A percentile compares a stretch with the other conserved stretches of the same genome.
phyloP scores from a whole-genome alignment of 2,888 invertebrate species.

The Cordilura impudica region DNA sequence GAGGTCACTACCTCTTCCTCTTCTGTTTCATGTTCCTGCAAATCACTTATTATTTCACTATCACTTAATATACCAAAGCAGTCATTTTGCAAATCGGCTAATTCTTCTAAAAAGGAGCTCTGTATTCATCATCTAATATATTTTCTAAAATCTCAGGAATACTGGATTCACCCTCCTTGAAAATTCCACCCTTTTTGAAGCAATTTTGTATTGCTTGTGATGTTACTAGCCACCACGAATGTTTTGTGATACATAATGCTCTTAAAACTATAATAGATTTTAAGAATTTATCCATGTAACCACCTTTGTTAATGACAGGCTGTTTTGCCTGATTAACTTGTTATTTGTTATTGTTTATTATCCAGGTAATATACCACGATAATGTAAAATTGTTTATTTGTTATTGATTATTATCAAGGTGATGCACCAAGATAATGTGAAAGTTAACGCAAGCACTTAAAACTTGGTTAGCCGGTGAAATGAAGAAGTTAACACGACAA shows the following conservation, averaged over 20 bases:
- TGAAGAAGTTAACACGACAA: too few relatives aligned
- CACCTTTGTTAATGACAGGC: too few relatives aligned
- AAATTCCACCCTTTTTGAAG: conserved; percentile 20
- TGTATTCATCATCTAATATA: not conserved
- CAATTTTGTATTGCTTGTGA: conserved; percentile 20
- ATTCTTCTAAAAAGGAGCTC: not conserved
- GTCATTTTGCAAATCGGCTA: not conserved
- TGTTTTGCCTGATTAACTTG: too few relatives aligned
- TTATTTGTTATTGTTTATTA: too few relatives aligned
- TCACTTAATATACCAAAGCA: not conserved
- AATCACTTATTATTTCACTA: conserved; percentile 1
- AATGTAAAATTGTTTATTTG: too few relatives aligned
- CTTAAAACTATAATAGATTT: conserved; percentile 3
- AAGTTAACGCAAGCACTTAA: too few relatives aligned
- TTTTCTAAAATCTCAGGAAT: not conserved
- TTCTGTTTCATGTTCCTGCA: not conserved
- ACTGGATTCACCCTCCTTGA: not conserved
- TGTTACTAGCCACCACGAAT: conserved; percentile 4
- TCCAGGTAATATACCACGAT: too few relatives aligned
- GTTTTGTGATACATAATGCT: conserved; percentile 3
- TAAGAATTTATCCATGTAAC: conserved; percentile 17
- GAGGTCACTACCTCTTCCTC: not conserved
- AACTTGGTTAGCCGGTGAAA: too few relatives aligned
- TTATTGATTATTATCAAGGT: too few relatives aligned
- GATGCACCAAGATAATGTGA: too few relatives aligned